Conservation (phyloP, 2,797 vertebrate genomes). For the Sebastes trivittatus region DNA sequence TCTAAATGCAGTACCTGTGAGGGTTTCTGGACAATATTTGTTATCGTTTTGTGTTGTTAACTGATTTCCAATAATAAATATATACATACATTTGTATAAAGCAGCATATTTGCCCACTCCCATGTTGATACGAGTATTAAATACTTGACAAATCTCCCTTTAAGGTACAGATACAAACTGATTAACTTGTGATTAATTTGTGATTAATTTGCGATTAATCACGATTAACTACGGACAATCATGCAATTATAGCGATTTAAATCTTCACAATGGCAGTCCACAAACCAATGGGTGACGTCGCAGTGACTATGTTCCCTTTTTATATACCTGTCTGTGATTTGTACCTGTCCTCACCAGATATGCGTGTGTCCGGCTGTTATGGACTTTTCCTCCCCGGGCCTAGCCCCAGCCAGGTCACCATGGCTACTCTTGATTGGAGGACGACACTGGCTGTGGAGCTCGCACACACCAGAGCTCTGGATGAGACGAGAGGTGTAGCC, state of each 20-base stretch:
- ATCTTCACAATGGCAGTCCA: not conserved
- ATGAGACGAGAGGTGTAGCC: conserved; percentile 75
- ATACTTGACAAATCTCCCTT: too few species aligned
- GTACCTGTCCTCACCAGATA: conserved; percentile 58
- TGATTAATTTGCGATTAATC: too few species aligned
- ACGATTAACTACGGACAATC: too few species aligned
- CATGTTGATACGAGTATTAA: too few species aligned
- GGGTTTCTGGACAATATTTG: too few species aligned
- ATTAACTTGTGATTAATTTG: too few species aligned
- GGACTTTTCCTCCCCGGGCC: conserved; percentile 74
- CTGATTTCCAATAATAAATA: too few species aligned
- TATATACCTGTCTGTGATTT: not conserved
- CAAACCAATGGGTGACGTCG: not conserved
- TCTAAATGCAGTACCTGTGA: fast-evolving
- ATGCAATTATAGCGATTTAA: too few species aligned
- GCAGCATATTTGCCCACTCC: too few species aligned
- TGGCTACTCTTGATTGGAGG: conserved; percentile 76
- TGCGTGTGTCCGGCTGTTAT: conserved; percentile 81
- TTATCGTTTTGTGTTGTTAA: fast-evolving
- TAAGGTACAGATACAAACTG: too few species aligned
- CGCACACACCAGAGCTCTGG: conserved; percentile 74
- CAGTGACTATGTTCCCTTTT: not conserved
- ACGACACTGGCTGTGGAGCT: conserved; percentile 82
- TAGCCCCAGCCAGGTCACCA: conserved; percentile 61
- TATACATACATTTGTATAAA: too few species aligned